Evolutionary conservation across 2,888 invertebrate genomes (phyloP).

Genomic region (Sclerodermus sp.): DNA sequence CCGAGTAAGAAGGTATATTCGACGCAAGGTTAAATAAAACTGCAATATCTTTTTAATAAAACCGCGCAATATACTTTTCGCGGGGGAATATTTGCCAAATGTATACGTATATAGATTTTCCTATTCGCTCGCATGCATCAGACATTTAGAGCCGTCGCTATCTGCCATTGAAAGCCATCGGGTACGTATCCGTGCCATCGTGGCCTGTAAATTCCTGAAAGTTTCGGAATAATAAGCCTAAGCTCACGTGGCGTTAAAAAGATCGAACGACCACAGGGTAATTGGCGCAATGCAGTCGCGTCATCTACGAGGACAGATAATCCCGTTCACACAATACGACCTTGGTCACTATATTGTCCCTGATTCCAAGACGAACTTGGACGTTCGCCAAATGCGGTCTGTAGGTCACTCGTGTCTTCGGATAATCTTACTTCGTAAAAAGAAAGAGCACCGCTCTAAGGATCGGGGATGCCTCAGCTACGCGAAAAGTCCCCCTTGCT

Average conservation of each 20-base stretch:
- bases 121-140: too few species aligned
- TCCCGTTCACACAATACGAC: slow-evolving; percentile 49
- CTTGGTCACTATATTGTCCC: slow-evolving; percentile 48
- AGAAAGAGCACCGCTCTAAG: slow-evolving; percentile 1
- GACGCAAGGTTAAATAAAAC: too few species aligned
- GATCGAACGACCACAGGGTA: slow-evolving; percentile 34
- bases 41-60: too few species aligned
- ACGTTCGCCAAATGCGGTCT: slow-evolving; percentile 48
- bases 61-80: too few species aligned
- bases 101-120: too few species aligned
- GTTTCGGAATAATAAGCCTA: neutral
- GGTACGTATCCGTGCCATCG: too few species aligned
- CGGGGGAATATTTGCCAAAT: too few species aligned
- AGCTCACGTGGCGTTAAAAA: slow-evolving; percentile 3
- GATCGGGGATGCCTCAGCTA: neutral
- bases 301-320: slow-evolving; percentile 49
- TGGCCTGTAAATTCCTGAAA: too few species aligned
- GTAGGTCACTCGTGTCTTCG: slow-evolving; percentile 48
- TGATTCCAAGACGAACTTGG: slow-evolving; percentile 54
- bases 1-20: too few species aligned
- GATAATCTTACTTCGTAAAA: slow-evolving; percentile 30
- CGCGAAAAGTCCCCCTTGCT: neutral
- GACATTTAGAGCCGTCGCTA: too few species aligned
- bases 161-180: too few species aligned
- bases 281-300: slow-evolving; percentile 53